Conservation (phyloP, 2,797 vertebrate species). For the Champsocephalus esox region DNA sequence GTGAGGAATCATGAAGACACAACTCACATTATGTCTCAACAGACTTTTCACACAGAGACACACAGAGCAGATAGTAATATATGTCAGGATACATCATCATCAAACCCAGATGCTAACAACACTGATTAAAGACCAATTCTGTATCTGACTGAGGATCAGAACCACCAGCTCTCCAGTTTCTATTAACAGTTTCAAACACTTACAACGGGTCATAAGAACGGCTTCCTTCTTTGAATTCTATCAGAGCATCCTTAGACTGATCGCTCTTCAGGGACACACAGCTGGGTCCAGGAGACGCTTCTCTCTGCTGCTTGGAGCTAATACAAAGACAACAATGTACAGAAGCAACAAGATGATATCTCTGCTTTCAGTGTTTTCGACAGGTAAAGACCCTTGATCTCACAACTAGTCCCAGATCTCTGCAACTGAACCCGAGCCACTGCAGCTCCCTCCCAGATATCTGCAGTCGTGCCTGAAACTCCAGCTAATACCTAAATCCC, state of each 20-base stretch:
- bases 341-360: fast-evolving
- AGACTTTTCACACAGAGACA: background rate
- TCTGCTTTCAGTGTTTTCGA: background rate
- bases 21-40: background rate
- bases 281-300: background rate
- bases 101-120: background rate
- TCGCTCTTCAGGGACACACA: background rate
- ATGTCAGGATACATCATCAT: background rate
- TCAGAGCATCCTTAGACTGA: fast-evolving
- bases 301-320: background rate
- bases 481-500: no score
- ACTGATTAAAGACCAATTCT: background rate
- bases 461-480: no score
- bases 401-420: no score
- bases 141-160: no score
- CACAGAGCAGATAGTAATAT: background rate
- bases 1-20: background rate
- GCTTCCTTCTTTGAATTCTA: background rate
- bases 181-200: background rate
- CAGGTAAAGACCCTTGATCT: no score
- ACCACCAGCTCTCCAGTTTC: background rate
- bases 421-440: no score
- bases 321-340: background rate
- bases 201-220: background rate
- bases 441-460: no score